phyloP scores from a whole-genome alignment of 2,888 invertebrate genomes.

The Oxyteleia sp. region DNA sequence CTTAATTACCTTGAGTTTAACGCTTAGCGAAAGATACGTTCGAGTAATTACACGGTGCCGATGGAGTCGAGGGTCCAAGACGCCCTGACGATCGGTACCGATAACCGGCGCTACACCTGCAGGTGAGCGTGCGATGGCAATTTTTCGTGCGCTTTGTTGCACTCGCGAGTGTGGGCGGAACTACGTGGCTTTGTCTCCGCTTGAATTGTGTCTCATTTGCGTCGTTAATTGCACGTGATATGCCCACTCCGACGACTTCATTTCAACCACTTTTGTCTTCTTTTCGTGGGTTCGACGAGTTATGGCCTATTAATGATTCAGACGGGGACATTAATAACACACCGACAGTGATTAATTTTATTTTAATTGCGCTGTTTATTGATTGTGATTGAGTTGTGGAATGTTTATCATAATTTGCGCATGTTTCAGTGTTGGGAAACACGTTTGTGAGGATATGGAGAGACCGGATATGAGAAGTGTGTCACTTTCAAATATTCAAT shows the following conservation, averaged over 20 bases:
- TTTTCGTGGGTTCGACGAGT: slow-evolving; percentile 47
- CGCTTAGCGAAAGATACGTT: slow-evolving; percentile 76
- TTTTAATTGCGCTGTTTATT: slow-evolving; percentile 29
- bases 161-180: no score
- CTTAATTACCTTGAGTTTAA: slow-evolving; percentile 81
- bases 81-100: slow-evolving; percentile 38
- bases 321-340: slow-evolving; percentile 21
- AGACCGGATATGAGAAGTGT: no score
- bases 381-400: slow-evolving; percentile 17
- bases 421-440: slow-evolving; percentile 6
- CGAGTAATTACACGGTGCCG: slow-evolving; percentile 69
- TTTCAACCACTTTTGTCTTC: no score
- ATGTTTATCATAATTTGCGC: neutral
- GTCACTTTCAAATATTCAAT: no score
- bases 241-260: no score
- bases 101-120: no score
- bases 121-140: no score
- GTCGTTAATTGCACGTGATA: no score
- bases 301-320: slow-evolving; percentile 46
- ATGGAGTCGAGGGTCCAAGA: slow-evolving; percentile 50
- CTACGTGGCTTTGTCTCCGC: no score
- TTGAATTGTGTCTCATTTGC: no score
- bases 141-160: no score
- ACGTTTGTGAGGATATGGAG: no score
- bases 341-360: slow-evolving; percentile 37